Evolutionary conservation across 2,113 vertebrate genomes (phyloP), one percentile per base, ranked within the genome.

Genomic region (Megaleporinus macrocephalus): DNA sequence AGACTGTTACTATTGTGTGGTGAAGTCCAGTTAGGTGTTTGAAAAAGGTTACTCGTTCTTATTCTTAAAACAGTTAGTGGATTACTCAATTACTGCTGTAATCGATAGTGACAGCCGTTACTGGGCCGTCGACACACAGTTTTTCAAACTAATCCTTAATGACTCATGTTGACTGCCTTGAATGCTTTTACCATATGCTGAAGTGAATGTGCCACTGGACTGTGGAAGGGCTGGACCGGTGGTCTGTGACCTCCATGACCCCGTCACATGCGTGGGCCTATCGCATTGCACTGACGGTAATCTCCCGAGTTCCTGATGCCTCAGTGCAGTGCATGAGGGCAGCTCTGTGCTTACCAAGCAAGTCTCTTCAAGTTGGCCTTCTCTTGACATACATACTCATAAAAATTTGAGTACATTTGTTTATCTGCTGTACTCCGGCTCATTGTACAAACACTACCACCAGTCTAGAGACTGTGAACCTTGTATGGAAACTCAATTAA

Each of bases 201-300:
- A 59, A 36, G 15, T 1, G 53, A 30, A 80, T 44, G 41, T 57
- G 73, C 27, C 47, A 44, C 73, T 20, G 13, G 33, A 65, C 36
- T 49, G 53, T 55, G 44, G 73, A 72, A 57, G 77, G 57, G 75
- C 59, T 73, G 59, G 68, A 26, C 26, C 85, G 80, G 82, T 87
- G 82, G 82, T 61, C 73, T 81, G 75, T 86, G 85, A 76, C 84
- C 89, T 84, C 78, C 41, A 51, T 89, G 89, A 89, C 89, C 89
- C 76, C n/a, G 47, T 82, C 84, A 88, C 88, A 90, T 88, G 84
- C 83, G 80, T 85, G 80, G 87, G 74, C 85, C 86, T 90, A 88
- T 93, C 90, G 76, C 83, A 80, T 90, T 93, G 86, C 91, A 87
- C 44, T 63, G 71, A 59, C 73, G 83, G 84, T 86, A 84, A 89